phyloP scores from a whole-genome alignment of 1,140 invertebrate genomes.

The Panagrolaimus sp. region DNA sequence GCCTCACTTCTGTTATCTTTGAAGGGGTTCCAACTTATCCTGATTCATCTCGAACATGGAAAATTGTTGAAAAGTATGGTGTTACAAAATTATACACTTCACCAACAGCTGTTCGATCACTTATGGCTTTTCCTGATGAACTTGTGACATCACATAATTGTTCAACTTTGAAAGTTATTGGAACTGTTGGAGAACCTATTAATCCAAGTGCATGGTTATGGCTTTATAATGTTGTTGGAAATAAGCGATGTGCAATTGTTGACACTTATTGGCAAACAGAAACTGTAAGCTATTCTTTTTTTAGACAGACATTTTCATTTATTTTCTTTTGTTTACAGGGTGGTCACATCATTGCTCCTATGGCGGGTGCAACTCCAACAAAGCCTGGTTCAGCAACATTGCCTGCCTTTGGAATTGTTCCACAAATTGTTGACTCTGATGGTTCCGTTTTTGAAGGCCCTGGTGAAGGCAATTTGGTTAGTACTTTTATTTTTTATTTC shows the following conservation, averaged over 20 bases:
- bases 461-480: conserved; percentile 64
- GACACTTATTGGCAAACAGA: conserved; percentile 90
- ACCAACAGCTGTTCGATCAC: conserved; percentile 85
- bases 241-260: conserved; percentile 69
- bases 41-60: conserved; percentile 75
- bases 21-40: conserved; percentile 78
- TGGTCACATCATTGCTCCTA: conserved; percentile 75
- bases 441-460: conserved; percentile 78
- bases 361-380: conserved; percentile 84
- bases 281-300: conserved; percentile 60
- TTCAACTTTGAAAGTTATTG: conserved; percentile 72
- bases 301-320: background rate
- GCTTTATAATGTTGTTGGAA: conserved; percentile 82
- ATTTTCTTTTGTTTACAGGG: conserved; percentile 53
- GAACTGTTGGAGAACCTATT: conserved; percentile 90
- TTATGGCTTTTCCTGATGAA: conserved; percentile 76
- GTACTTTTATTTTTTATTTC: conserved; percentile 70
- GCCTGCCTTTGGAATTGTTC: conserved; percentile 90
- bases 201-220: conserved; percentile 95
- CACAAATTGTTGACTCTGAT: conserved; percentile 78
- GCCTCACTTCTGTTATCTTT: conserved; percentile 84
- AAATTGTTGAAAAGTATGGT: conserved; percentile 82
- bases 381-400: conserved; percentile 93
- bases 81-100: conserved; percentile 88
- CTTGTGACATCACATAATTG: conserved; percentile 66